Evolutionary conservation across 2,797 vertebrate species (phyloP).

Genomic region (Erpetoichthys calabaricus): DNA sequence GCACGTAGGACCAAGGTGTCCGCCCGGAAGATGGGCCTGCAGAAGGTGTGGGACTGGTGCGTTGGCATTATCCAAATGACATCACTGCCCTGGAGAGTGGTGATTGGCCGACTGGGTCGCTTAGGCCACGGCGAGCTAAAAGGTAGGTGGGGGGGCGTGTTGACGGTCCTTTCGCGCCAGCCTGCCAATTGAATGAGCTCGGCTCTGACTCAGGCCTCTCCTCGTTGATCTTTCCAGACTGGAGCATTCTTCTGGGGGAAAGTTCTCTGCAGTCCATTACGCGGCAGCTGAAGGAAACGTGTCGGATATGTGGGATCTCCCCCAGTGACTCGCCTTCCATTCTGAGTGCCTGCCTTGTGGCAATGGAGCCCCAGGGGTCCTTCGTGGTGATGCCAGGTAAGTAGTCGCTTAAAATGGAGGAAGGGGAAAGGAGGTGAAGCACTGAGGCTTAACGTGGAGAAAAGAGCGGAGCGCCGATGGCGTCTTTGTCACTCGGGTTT

Average conservation of each 20-base stretch:
- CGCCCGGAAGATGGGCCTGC: slow-evolving; percentile 81
- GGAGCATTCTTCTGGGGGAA: slow-evolving; percentile 89
- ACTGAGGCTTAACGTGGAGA: background rate
- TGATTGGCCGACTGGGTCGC: slow-evolving; percentile 84
- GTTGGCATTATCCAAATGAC: slow-evolving; percentile 92
- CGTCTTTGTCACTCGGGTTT: too few species aligned
- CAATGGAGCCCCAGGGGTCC: slow-evolving; percentile 95
- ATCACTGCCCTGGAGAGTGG: slow-evolving; percentile 89
- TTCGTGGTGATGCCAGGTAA: slow-evolving; percentile 93
- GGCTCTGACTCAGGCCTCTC: background rate
- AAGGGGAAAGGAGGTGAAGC: background rate
- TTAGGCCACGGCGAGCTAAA: slow-evolving; percentile 89
- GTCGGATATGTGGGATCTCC: slow-evolving; percentile 89
- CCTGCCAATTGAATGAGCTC: too few species aligned
- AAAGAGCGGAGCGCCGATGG: too few species aligned
- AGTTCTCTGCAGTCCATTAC: slow-evolving; percentile 88
- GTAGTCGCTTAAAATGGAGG: slow-evolving; percentile 3
- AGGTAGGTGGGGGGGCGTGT: slow-evolving; percentile 42
- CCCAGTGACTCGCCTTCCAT: slow-evolving; percentile 80
- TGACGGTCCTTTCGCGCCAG: background rate
- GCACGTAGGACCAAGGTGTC: slow-evolving; percentile 79
- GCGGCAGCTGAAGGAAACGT: slow-evolving; percentile 83
- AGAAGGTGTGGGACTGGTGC: slow-evolving; percentile 96
- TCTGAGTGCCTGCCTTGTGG: slow-evolving; percentile 93
- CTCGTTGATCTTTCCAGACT: slow-evolving; percentile 55